Conservation (phyloP, 2,797 vertebrate species). For the Sebastes melanostomus region DNA sequence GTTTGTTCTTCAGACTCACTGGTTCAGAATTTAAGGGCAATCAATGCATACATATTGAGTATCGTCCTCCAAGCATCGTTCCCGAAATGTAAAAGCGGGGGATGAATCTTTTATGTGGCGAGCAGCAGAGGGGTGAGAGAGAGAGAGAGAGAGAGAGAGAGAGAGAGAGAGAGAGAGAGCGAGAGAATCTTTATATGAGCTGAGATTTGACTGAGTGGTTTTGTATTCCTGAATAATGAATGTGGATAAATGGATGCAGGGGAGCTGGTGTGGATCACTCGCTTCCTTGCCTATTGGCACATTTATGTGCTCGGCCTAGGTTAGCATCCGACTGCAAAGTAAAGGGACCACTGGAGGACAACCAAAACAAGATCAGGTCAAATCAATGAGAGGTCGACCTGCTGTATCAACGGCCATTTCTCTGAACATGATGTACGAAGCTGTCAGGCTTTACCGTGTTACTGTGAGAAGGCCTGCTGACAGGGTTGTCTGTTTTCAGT, state of each 20-base stretch:
- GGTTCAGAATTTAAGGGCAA: conserved; percentile 52
- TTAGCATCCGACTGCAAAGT: conserved; percentile 12
- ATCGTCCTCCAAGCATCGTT: conserved; percentile 32
- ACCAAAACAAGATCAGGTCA: conserved; percentile 26
- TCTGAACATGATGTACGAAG: conserved; percentile 24
- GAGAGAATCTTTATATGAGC: conserved; percentile 63
- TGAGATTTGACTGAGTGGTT: conserved; percentile 75
- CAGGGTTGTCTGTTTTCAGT: conserved; percentile 58
- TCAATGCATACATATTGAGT: conserved; percentile 45
- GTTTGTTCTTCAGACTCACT: conserved; percentile 21
- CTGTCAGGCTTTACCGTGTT: conserved; percentile 22
- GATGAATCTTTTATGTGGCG: conserved; percentile 65
- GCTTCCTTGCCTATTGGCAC: conserved; percentile 21
- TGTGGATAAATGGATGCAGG: conserved; percentile 71
- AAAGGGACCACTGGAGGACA: conserved; percentile 26
- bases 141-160: conserved; percentile 52
- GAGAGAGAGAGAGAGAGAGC: conserved; percentile 47
- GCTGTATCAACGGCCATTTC: background rate
- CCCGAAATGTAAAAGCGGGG: conserved; percentile 12
- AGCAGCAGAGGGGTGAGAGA: conserved; percentile 31
- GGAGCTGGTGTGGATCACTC: conserved; percentile 48
- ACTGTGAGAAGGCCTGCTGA: conserved; percentile 30
- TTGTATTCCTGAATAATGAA: conserved; percentile 80
- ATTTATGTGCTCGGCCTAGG: conserved; percentile 32
- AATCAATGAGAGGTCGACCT: conserved; percentile 2